Evolutionary conservation across 2,888 invertebrate genomes (phyloP).

Genomic region (Diaperis boleti): DNA sequence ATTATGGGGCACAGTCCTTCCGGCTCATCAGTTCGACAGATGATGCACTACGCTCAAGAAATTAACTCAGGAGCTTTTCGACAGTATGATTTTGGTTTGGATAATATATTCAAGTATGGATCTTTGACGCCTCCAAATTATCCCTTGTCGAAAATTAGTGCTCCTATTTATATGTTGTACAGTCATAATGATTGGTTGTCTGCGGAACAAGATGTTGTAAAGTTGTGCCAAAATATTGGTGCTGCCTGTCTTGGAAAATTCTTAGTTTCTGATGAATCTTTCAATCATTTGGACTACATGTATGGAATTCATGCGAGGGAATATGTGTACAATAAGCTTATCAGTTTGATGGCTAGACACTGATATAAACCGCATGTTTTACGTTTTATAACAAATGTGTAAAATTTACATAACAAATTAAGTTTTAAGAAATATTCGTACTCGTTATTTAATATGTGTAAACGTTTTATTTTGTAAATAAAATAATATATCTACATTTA

Average conservation of each 20-base stretch:
- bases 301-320: constrained; percentile 57
- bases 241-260: constrained; percentile 52
- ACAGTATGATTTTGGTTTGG: constrained; percentile 71
- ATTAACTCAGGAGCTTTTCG: constrained; percentile 54
- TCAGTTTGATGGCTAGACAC: constrained; percentile 47
- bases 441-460: too few relatives aligned
- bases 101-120: constrained; percentile 58
- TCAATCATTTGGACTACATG: constrained; percentile 62
- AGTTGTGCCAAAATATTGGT: constrained; percentile 57
- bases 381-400: too few relatives aligned
- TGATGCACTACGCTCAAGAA: constrained; percentile 72
- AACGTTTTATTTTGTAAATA: too few relatives aligned
- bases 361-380: too few relatives aligned
- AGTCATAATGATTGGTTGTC: constrained; percentile 69
- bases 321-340: constrained; percentile 56
- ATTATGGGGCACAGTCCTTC: constrained; percentile 55
- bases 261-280: constrained; percentile 54
- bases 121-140: constrained; percentile 64
- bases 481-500: too few relatives aligned
- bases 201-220: constrained; percentile 55
- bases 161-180: constrained; percentile 66
- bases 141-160: constrained; percentile 62
- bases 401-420: too few relatives aligned
- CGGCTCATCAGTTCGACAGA: constrained; percentile 71
- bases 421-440: too few relatives aligned